Conservation (phyloP, 1,140 invertebrate genomes). For the Cotesia glomerata region DNA sequence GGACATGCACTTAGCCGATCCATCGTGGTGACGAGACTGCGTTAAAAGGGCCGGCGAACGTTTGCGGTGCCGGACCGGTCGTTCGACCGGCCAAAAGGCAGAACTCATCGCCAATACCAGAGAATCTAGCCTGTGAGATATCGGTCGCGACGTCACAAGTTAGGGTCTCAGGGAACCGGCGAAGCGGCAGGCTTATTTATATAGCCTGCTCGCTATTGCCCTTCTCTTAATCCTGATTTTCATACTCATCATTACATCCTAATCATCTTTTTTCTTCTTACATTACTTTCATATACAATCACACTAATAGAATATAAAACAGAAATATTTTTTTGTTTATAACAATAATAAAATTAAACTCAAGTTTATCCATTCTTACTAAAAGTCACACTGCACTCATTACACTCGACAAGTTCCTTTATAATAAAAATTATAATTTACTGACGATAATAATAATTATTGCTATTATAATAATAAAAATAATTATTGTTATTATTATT, state of each 20-base stretch:
- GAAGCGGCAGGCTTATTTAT: constrained; percentile 60
- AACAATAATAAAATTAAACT: too few relatives aligned
- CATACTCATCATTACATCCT: constrained; percentile 25
- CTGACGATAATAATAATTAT: too few relatives aligned
- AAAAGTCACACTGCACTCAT: too few relatives aligned
- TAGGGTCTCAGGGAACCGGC: constrained; percentile 79
- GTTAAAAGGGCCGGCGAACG: constrained; percentile 19
- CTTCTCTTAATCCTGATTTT: constrained; percentile 26
- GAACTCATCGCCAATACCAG: constrained; percentile 70
- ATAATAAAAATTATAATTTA: too few relatives aligned
- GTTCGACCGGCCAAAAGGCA: constrained; percentile 46
- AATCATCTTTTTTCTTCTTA: constrained; percentile 25
- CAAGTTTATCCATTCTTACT: too few relatives aligned
- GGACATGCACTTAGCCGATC: constrained; percentile 14
- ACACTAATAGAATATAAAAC: neutral
- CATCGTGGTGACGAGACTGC: constrained; percentile 23
- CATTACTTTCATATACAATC: neutral
- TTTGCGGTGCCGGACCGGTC: constrained; percentile 12
- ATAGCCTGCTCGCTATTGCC: constrained; percentile 58
- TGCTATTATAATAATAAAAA: too few relatives aligned
- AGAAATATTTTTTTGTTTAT: too few relatives aligned
- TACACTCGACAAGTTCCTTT: too few relatives aligned
- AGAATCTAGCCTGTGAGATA: constrained; percentile 76
- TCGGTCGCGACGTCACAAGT: constrained; percentile 72
- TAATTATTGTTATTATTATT: too few relatives aligned